A percentile compares a stretch with the other conserved stretches of the same genome.
Conservation (phyloP, 2,888 invertebrate genomes). For the Standfussiana lucernea region DNA sequence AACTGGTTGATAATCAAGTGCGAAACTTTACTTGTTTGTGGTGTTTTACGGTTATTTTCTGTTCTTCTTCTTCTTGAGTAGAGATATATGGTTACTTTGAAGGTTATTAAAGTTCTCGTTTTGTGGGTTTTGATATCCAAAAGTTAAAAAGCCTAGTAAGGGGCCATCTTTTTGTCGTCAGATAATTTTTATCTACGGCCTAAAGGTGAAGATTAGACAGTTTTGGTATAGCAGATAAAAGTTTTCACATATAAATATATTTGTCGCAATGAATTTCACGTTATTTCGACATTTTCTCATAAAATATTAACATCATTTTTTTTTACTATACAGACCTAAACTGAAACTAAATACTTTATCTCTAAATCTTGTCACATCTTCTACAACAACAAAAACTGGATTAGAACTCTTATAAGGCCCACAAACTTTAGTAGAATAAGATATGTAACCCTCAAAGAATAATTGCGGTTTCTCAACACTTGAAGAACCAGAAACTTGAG, state of each 20-base stretch:
- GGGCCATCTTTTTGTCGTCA: not conserved
- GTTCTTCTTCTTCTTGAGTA: not conserved
- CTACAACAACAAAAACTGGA: constrained; percentile 6
- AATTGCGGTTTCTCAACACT: constrained; percentile 45
- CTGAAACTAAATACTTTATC: too few relatives aligned
- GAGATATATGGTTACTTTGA: not conserved
- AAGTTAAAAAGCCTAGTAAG: not conserved
- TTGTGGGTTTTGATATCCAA: not conserved
- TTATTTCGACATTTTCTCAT: not conserved
- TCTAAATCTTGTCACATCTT: not conserved
- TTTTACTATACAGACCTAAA: too few relatives aligned
- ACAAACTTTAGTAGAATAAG: constrained; percentile 28
- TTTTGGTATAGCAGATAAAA: not conserved
- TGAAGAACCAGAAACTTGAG: constrained; percentile 38
- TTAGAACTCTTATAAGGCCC: not conserved
- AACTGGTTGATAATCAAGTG: constrained; percentile 39
- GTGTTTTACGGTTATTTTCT: constrained; percentile 1
- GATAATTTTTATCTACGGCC: not conserved
- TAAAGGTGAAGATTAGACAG: not conserved
- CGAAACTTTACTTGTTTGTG: constrained; percentile 41
- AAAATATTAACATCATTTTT: too few relatives aligned
- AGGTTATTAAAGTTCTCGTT: not conserved
- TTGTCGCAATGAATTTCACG: not conserved
- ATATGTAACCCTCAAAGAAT: constrained; percentile 53
- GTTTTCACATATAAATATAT: not conserved